Evolutionary conservation across 2,113 vertebrate genomes (phyloP), one percentile per base, ranked within the genome.

Genomic region (Pygoscelis antarcticus): DNA sequence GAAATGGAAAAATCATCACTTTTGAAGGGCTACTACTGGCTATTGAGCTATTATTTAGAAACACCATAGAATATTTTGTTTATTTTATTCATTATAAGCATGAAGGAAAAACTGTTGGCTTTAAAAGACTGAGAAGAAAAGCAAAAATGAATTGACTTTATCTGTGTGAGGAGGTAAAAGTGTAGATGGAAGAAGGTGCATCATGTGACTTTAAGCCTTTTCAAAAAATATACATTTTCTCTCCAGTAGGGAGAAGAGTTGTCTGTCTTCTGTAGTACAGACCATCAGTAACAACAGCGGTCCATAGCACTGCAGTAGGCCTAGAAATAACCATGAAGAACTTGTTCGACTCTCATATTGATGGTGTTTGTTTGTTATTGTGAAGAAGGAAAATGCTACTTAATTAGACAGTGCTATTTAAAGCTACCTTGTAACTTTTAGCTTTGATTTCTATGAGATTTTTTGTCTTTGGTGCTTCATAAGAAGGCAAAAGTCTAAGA

Each of bases 1-100:
- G 72, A 61, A 97, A 84, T 92, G 82, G 89, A 85, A 95, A 95
- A 97, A 70, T 80, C 34, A 13, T 75, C 16, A 49, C 69, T 97
- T 97, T 91, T 25, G 22, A 46, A 74, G 61, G 25, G 57, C 58
- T 72, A 6, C 21, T 94, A 20, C n/a, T 90, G 91, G 91, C 65
- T 87, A 68, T 71, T 94, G 60, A 92, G 55, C 49, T 93, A 66
- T 83, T 51, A 94, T 68, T 81, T 85, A 83, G 76, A 94, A 93
- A 83, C 38, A 77, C 68, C 96, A 40, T 94, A 80, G 58, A 89
- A 69, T 72, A 87, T 93, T 78, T 89, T 64, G 30, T 87, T 34
- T 55, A 10, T 65, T 90, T 58, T 54, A n/a, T 72, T 85, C 16
- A 51, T 77, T 65, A 20, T 60, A 76, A 72, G 16, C 22, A 36